Base-by-base conservation (phyloP, 2,113 vertebrate genomes). In the Prinia subflava region DNA sequence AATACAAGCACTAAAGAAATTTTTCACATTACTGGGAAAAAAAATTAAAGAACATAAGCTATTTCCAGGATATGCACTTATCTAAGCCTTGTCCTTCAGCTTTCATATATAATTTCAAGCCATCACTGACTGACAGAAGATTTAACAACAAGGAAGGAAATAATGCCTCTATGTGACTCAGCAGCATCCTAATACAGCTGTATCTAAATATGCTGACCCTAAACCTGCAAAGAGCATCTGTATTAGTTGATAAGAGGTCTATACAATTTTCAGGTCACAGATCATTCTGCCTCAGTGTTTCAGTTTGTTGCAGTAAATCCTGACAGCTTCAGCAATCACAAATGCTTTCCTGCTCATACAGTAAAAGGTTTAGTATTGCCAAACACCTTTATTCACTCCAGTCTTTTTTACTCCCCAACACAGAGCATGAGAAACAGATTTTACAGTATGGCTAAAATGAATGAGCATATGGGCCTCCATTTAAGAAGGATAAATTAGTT, bases 401-500 rank as follows among this genome's bases (percentile, higher is more conserved):
- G 80, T 10, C 28, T 82, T 83, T 80, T 70, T 67, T 46, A 55
- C 3, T 5, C 2, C 10, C 21, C 9, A 65, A 65, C 31, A 55
- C 2, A 67, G 27, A 4, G 8, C 46, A 52, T 11, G 15, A 64
- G 89, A 68, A 75, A 2, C 62, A 89, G 52, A 52, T 77, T 81
- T 57, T 86, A 75, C 31, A 60, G 70, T 49, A 79, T 17, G 49
- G 31, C 44, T 81, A 44, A 49, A 77, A 69, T 50, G 71, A 83
- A 49, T 5, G 44, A 95, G 50, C 79, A 84, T 88, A 92, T 82
- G 73, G 46, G 15, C 35, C 17, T 89, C 39, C 59, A 55, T 93
- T 94, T 94, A 95, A 95, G 57, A 87, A 89, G 55, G 62, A 89
- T 64, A 82, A 85, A 90, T 94, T 85, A 85, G 59, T 79, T 90